Conservation (phyloP, 2,888 invertebrate species). For the Hoplodrina blanda region DNA sequence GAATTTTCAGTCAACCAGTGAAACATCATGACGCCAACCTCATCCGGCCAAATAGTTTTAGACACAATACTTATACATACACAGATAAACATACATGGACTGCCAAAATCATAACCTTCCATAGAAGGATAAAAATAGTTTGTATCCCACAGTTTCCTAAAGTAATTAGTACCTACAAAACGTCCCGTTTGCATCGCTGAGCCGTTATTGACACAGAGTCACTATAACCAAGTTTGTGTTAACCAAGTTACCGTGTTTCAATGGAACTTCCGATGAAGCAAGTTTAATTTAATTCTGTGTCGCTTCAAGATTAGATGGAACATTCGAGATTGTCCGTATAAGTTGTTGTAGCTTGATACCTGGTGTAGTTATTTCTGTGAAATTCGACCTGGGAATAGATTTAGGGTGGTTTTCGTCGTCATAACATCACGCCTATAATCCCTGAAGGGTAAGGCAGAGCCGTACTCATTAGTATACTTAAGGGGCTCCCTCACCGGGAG, state of each 20-base stretch:
- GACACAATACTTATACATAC: no score
- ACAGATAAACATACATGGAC: no score
- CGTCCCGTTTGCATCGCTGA: not conserved
- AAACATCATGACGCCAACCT: no score
- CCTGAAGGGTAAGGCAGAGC: no score
- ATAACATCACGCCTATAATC: no score
- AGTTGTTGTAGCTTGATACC: not conserved
- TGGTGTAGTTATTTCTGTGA: not conserved
- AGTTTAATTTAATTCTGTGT: constrained; percentile 43
- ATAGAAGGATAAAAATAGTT: no score
- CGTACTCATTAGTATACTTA: no score
- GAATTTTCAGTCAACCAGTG: no score
- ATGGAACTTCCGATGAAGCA: constrained; percentile 51
- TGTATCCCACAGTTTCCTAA: not conserved
- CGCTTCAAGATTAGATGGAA: constrained; percentile 40
- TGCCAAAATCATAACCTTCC: no score
- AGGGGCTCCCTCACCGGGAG: no score
- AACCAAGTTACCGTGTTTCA: constrained; percentile 40
- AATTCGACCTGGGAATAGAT: not conserved
- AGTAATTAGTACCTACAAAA: not conserved
- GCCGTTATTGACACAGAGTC: constrained; percentile 31
- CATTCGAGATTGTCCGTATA: constrained; percentile 21
- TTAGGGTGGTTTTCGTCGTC: not conserved
- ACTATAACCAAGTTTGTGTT: constrained; percentile 41
- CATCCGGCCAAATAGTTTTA: no score